These are phyloP conservation scores for Agrotis ipsilon DNA, from an alignment of 2,888 invertebrate genomes.

Conservation along the genomic window DNA sequence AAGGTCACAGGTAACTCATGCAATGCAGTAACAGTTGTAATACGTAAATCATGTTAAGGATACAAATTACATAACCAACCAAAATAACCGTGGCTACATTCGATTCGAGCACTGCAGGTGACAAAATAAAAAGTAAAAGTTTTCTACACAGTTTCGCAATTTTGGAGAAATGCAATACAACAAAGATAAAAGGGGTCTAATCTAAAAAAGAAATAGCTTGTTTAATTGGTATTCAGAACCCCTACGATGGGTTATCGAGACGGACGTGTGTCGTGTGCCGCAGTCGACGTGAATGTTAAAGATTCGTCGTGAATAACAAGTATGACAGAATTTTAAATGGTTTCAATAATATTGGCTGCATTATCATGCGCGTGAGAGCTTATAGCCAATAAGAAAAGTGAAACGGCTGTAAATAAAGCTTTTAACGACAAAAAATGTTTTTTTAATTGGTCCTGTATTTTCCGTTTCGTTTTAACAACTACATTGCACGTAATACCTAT, in stretches of 20 bases:
- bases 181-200: constrained; percentile 29
- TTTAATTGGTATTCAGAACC: constrained; percentile 80
- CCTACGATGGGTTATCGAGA: constrained; percentile 70
- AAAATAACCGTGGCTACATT: neutral
- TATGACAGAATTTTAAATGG: constrained; percentile 69
- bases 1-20: constrained; percentile 75
- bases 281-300: constrained; percentile 76
- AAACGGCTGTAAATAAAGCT: constrained; percentile 51
- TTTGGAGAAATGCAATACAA: neutral
- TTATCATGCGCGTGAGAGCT: constrained; percentile 61
- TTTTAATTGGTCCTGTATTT: neutral
- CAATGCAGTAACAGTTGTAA: constrained; percentile 51
- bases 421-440: constrained; percentile 3
- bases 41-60: constrained; percentile 34
- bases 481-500: too few relatives aligned
- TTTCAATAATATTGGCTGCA: constrained; percentile 67
- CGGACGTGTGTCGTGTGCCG: constrained; percentile 89
- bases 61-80: constrained; percentile 22
- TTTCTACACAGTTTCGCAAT: constrained; percentile 15
- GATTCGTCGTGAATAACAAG: constrained; percentile 79
- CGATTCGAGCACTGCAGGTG: too few relatives aligned
- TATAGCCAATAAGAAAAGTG: constrained; percentile 63
- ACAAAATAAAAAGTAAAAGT: neutral
- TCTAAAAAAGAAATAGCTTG: constrained; percentile 49
- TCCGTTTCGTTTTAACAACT: neutral